Percentiles rank a stretch among this genome's conserved stretches.
These are phyloP conservation scores for Nothura maculosa DNA, from an alignment of 2,797 vertebrate genomes.

Conservation along the genomic window DNA sequence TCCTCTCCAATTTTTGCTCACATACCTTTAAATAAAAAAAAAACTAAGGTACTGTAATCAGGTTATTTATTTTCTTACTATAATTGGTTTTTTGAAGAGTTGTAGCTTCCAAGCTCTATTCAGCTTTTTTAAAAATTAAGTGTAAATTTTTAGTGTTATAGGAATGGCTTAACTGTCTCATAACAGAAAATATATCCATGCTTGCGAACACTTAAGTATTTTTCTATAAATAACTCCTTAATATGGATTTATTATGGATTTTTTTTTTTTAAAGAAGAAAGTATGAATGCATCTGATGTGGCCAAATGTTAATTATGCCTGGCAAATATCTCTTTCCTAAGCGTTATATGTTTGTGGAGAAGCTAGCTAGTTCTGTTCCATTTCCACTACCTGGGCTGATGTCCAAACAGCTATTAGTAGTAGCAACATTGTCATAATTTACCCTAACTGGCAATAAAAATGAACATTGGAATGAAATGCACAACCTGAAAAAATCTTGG, in stretches of 20 bases:
- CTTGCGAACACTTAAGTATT: not conserved
- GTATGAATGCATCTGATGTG: conserved; percentile 3
- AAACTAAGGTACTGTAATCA: no score
- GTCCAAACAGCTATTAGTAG: not conserved
- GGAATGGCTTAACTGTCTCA: not conserved
- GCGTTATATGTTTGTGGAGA: not conserved
- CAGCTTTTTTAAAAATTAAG: not conserved
- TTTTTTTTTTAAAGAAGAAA: not conserved
- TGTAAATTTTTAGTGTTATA: not conserved
- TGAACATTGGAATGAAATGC: not conserved
- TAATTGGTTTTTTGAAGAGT: not conserved
- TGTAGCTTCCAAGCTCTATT: not conserved
- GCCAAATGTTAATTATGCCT: not conserved
- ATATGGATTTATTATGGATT: not conserved
- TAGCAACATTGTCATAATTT: not conserved
- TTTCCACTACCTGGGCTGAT: not conserved
- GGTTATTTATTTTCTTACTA: not conserved
- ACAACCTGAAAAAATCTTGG: not conserved
- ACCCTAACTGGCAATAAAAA: not conserved
- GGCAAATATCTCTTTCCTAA: not conserved
- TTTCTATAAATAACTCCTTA: not conserved
- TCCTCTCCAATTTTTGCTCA: not conserved
- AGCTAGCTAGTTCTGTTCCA: not conserved
- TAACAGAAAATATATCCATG: not conserved
- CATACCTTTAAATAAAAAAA: not conserved